phyloP scores from a whole-genome alignment of 2,888 invertebrate species.

The Blastobasis adustella region DNA sequence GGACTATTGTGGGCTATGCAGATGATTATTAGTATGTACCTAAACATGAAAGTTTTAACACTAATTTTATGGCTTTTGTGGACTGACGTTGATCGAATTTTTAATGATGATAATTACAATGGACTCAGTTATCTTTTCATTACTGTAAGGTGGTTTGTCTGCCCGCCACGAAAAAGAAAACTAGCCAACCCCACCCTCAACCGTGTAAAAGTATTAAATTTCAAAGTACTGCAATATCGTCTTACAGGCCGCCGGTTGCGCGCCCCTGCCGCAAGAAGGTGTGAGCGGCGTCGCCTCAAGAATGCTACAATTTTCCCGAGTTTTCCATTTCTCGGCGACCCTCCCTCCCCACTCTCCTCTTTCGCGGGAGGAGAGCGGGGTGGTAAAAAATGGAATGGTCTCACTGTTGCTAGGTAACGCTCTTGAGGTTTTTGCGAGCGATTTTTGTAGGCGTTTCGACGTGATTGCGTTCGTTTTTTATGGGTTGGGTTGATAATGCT shows the following conservation, averaged over 20 bases:
- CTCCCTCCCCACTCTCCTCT: conserved; percentile 26
- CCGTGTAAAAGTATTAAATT: conserved; percentile 19
- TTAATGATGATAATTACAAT: no score
- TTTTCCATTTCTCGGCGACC: conserved; percentile 72
- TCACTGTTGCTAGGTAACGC: conserved; percentile 55
- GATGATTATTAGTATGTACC: no score
- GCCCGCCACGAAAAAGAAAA: no score
- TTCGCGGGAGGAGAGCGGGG: conserved; percentile 22
- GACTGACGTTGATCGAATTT: no score
- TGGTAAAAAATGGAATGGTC: conserved; percentile 60
- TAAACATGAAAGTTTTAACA: no score
- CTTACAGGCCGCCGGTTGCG: conserved; percentile 20
- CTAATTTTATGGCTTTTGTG: no score
- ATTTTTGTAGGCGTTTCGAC: no score
- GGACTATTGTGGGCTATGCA: neutral
- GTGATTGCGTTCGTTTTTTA: no score
- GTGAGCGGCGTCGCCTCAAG: conserved; percentile 74
- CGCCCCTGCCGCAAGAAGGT: conserved; percentile 57
- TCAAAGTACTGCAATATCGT: no score
- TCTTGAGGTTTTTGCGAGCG: conserved; percentile 20
- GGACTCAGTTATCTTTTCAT: no score
- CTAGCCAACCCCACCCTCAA: neutral
- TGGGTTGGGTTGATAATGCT: no score
- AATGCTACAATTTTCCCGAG: conserved; percentile 76
- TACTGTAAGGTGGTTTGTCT: no score